Evolutionary conservation across 2,888 invertebrate genomes (phyloP).

Genomic region (Eristalis tenax): DNA sequence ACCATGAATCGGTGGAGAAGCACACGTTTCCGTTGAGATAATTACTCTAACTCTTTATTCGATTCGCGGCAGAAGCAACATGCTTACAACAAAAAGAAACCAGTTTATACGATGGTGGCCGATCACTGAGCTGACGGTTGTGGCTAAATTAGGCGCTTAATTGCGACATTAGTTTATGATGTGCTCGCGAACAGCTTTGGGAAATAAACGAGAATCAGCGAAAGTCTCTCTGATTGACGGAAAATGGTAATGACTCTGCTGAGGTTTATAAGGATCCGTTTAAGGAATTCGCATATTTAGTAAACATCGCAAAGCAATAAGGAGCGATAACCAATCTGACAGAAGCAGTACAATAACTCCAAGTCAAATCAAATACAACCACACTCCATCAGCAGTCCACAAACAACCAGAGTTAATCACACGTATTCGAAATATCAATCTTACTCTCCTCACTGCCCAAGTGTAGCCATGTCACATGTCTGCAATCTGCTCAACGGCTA

Average conservation of each 20-base stretch:
- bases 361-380: background rate
- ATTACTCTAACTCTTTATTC: background rate
- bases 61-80: background rate
- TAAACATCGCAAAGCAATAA: background rate
- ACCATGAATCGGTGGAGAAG: slow-evolving; percentile 49
- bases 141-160: slow-evolving; percentile 58
- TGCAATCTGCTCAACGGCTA: slow-evolving; percentile 17
- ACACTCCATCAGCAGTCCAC: slow-evolving; percentile 5
- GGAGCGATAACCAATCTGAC: too few relatives aligned
- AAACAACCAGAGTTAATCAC: slow-evolving; percentile 41
- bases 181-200: slow-evolving; percentile 43
- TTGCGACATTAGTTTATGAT: slow-evolving; percentile 65
- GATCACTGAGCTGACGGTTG: slow-evolving; percentile 17
- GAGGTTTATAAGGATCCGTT: background rate
- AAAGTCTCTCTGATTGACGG: slow-evolving; percentile 7
- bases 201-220: slow-evolving; percentile 23
- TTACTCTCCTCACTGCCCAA: background rate
- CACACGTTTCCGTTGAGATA: slow-evolving; percentile 19
- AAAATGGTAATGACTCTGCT: background rate
- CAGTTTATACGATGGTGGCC: slow-evolving; percentile 39
- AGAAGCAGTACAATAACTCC: background rate
- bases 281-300: slow-evolving; percentile 1
- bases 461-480: slow-evolving; percentile 32
- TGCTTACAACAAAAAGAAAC: slow-evolving; percentile 46
- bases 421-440: slow-evolving; percentile 24